A percentile compares a stretch with the other conserved stretches of the same genome.
Evolutionary conservation across 2,797 vertebrate genomes (phyloP).

Genomic region (Trachops cirrhosus): DNA sequence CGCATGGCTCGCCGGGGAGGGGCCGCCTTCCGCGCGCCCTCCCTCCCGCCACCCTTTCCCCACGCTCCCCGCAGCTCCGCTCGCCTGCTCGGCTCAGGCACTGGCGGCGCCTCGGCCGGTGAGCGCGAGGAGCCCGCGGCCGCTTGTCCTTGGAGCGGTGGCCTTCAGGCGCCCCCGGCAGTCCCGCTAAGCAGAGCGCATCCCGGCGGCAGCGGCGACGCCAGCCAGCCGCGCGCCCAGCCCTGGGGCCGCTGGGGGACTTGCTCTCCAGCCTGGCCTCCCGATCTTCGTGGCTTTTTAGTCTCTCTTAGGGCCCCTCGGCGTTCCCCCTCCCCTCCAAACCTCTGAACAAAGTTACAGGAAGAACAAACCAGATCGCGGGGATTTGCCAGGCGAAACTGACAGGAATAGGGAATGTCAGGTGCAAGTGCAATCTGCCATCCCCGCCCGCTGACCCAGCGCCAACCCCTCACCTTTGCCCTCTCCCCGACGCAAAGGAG

Average conservation of each 20-base stretch:
- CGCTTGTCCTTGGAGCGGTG: conserved; percentile 76
- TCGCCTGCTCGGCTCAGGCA: conserved; percentile 46
- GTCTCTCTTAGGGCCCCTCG: conserved; percentile 2
- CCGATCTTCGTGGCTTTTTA: background rate
- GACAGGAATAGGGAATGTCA: conserved; percentile 66
- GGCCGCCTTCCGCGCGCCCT: conserved; percentile 71
- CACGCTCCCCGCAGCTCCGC: conserved; percentile 54
- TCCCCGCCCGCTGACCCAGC: conserved; percentile 50
- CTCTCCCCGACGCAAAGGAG: conserved; percentile 47
- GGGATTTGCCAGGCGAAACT: conserved; percentile 42
- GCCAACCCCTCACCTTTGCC: conserved; percentile 55
- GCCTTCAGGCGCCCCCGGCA: conserved; percentile 80
- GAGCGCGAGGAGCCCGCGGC: background rate
- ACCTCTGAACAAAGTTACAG: conserved; percentile 82
- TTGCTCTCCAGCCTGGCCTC: conserved; percentile 12
- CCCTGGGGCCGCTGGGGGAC: conserved; percentile 21
- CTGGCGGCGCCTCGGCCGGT: conserved; percentile 21
- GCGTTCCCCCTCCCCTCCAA: conserved; percentile 51
- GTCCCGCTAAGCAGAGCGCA: conserved; percentile 60
- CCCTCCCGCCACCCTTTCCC: conserved; percentile 67
- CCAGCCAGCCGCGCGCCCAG: conserved; percentile 59
- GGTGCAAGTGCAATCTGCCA: conserved; percentile 71
- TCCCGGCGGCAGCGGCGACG: conserved; percentile 71
- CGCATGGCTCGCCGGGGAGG: conserved; percentile 77
- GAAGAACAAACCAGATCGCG: conserved; percentile 58